Base-by-base conservation (phyloP, 2,888 invertebrate species). In the Lycaena phlaeas region DNA sequence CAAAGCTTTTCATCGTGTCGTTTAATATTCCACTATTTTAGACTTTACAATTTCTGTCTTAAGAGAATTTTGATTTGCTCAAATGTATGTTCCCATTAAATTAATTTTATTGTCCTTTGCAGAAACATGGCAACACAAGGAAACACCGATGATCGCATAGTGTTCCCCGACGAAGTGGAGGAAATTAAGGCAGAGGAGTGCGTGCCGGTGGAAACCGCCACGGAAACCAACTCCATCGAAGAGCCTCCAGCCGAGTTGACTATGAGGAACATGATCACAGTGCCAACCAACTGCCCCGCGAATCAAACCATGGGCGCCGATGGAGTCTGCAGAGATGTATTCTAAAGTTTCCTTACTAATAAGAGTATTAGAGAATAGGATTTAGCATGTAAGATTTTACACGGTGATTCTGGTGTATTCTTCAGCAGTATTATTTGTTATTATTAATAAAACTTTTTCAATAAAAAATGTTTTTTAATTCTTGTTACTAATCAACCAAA, bases 161-260 rank as follows among this genome's bases (percentile, higher is more conserved):
- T 74, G 1, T 72, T 58, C 49, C 73, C 76, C 10, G 72, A 77
- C n/a, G 75, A 79, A 49, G 65, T 69, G 0, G 64, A 66, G 1
- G 66, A 66, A 10, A 53, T 41, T 1, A 71, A 74, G 42, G 43
- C 38, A 15, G 47, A 48, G 9, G 38, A 39, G 7, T 34, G 27
- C 4, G 42, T 44, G 14, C 43, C 29, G 2, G 61, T 46, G 47
- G 42, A 52, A 10, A 54, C 56, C 1, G 59, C 54, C 1, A 46
- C 42, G 6, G 36, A 40, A 7, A 48, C 38, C 3, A 69, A 70
- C 52, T 46, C 63, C 2, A 44, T 70, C 0, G 72, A 72, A 22
- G 58, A 61, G 9, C 2, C 55, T 0, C 54, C 64, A 0, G 7
- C 30, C 4, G 40, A 40, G 42, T 41, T 22, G 31, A 44, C 12